These are phyloP conservation scores for Paratrypauchen microcephalus DNA, from an alignment of 2,797 vertebrate species.

Conservation along the genomic window DNA sequence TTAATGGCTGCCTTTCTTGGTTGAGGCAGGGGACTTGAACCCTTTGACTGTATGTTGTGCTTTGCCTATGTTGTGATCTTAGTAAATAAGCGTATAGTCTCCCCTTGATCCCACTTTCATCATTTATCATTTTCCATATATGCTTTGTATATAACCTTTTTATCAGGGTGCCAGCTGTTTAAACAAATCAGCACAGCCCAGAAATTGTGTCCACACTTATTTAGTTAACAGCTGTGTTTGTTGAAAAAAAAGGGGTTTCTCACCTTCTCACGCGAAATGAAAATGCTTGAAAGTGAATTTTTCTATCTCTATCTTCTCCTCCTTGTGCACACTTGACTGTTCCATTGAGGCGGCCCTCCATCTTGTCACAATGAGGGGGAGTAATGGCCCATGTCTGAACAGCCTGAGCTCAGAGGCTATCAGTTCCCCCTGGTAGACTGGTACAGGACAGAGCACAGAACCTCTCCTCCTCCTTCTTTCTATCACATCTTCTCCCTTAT, in stretches of 20 bases:
- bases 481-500: constrained; percentile 28
- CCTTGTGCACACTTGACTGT: constrained; percentile 50
- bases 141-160: no score
- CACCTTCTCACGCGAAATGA: constrained; percentile 49
- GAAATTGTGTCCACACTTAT: constrained; percentile 51
- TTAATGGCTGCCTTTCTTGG: no score
- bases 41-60: no score
- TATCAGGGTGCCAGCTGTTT: no score
- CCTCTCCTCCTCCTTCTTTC: constrained; percentile 4
- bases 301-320: constrained; percentile 32
- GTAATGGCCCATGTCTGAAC: constrained; percentile 67
- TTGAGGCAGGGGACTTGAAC: no score
- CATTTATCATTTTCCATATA: no score
- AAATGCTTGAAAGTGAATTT: constrained; percentile 34
- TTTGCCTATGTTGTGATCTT: no score
- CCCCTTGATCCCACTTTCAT: no score
- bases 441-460: constrained; percentile 28
- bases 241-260: constrained; percentile 57
- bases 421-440: constrained; percentile 62
- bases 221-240: constrained; percentile 60
- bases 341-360: constrained; percentile 62
- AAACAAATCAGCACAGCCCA: constrained; percentile 55
- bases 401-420: constrained; percentile 66
- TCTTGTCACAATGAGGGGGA: constrained; percentile 70
- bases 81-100: no score